Base-by-base conservation (phyloP, 2,113 vertebrate genomes). In the Aphelocoma coerulescens region DNA sequence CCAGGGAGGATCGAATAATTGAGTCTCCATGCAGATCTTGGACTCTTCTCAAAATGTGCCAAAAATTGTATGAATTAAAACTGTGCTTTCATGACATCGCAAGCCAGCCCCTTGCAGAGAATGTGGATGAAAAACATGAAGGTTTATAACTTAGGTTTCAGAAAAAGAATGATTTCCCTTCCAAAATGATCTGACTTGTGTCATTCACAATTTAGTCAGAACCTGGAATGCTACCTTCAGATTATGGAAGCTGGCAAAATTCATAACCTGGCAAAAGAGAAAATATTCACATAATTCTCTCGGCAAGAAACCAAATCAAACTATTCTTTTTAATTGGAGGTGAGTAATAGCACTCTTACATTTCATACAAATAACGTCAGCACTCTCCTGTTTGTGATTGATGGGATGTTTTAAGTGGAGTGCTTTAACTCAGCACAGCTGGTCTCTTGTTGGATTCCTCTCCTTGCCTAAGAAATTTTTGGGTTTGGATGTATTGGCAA, bases 241-340 rank as follows among this genome's bases (percentile, higher is more conserved):
- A 86, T 95, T 93, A 41, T 90, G 68, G 93, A 91, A 93, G 57
- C 57, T 94, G 96, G 80, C 91, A 97, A 90, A 97, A 97, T 96
- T 94, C 91, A 62, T 85, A 96, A 96, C 59, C 85, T 96, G 91
- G 96, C 88, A 96, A 95, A 97, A 92, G 76, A 85, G 58, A 95
- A 94, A 97, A 97, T 89, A 94, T 95, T 97, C 95, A 89, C 94
- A 89, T 95, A 96, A 87, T 77, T 77, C 91, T 94, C 81, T 79
- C 30, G 88, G 97, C 95, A 80, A 57, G 43, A 91, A 93, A 96
- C 96, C 96, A 98, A 97, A 97, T 96, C 85, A 98, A 97, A 96
- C 96, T 95, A 94, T 95, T 97, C 85, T 82, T 96, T 95, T 97
- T 97, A 98, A 98, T 98, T 97, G 96, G 96, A 97, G 97, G 96